phyloP scores from a whole-genome alignment of 2,888 invertebrate genomes.

The Biston stratarius region DNA sequence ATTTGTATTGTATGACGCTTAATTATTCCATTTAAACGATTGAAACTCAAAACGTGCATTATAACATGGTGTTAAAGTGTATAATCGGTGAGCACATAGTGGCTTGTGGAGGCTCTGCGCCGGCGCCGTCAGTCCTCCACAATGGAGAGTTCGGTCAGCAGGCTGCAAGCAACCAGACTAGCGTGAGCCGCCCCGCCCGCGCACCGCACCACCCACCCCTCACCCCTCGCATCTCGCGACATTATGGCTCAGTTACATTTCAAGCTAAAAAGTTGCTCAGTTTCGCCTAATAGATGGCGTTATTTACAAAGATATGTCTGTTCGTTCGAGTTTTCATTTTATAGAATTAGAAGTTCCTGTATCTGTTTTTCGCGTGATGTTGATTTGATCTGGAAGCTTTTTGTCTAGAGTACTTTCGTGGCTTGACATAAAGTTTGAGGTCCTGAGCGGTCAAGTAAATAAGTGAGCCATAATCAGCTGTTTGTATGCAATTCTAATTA shows the following conservation, averaged over 20 bases:
- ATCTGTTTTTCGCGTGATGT: too few relatives aligned
- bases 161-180: conserved; percentile 78
- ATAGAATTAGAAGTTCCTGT: too few relatives aligned
- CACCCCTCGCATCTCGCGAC: conserved; percentile 20
- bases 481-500: conserved; percentile 9
- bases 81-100: conserved; percentile 20
- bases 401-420: not conserved
- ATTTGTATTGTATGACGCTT: not conserved
- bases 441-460: not conserved
- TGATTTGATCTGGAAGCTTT: too few relatives aligned
- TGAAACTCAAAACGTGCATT: conserved; percentile 26
- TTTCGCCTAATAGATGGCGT: conserved; percentile 4
- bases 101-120: conserved; percentile 5
- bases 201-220: conserved; percentile 24
- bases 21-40: not conserved
- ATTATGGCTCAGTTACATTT: conserved; percentile 17
- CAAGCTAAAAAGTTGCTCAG: not conserved
- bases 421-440: not conserved
- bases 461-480: conserved; percentile 14
- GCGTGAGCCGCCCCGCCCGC: conserved; percentile 53
- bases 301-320: not conserved
- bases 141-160: conserved; percentile 83
- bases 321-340: not conserved
- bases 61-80: conserved; percentile 16
- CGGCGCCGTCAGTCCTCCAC: conserved; percentile 74